Base-by-base conservation (phyloP, 2,888 invertebrate species). In the Lithophane leautieri region DNA sequence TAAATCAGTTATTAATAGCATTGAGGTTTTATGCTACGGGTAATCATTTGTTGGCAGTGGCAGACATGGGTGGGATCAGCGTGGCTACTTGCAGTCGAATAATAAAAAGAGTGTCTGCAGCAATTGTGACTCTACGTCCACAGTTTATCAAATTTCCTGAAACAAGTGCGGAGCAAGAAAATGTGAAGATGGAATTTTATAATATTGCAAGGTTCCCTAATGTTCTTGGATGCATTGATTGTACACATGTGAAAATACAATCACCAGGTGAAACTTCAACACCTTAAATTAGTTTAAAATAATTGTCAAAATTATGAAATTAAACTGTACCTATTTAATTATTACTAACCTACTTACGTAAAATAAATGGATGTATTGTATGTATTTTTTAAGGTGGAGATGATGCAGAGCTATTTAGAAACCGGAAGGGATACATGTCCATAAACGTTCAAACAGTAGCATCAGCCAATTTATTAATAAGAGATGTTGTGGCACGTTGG, bases 201-300 rank as follows among this genome's bases (percentile, higher is more conserved):
- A 71, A 54, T 22, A 71, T 63, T 28, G 40, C 42, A 28, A 54
- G 63, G 0, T 71, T 56, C 22, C 63, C 63, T 44, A 44, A 71
- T 54, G 63, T 71, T 42, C 25, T 63, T 22, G 70, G 62, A 19
- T 71, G 42, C 40, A 70, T 70, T n/a, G 71, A 63, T 63, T 71
- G 71, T 71, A 71, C 71, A 54, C 54, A 63, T 54, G 52, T 71
- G 42, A 71, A 71, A 62, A 71, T 63, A 22, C 52, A 71, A 54
- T 71, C 58, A 69, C 69, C 69, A 69, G 60, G 70, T 70, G 34
- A 61, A 34, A 34, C 34, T 34, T 34, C 28, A 34, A 25, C 44
- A 44, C 12, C 44, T 44, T 44, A 44, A 12, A 44, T 19, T 25
- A 11, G 11, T 9, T 28, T 1, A 63, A 44, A 25, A 9, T 25